Base-by-base conservation (phyloP, 2,888 invertebrate species). In the Cistogaster globosa region DNA sequence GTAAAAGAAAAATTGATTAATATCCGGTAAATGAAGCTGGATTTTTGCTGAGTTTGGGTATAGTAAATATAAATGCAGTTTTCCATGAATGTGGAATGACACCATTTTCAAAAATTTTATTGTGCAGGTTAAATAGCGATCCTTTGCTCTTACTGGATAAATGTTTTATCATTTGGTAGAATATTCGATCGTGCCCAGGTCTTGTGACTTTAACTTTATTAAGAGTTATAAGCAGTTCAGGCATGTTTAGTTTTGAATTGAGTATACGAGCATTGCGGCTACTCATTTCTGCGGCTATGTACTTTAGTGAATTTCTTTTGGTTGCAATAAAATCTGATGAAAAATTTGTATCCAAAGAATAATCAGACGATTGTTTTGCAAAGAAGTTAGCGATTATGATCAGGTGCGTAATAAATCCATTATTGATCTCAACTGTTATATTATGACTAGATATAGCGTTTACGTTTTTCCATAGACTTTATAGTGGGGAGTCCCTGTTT, bases 201-300 rank as follows among this genome's bases (percentile, higher is more conserved):
- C 26, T 42, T 8, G 58, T 58, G 12, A 22, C 53, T 69, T 69
- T 69, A 12, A 42, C 71, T 45, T 58, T 71, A 12, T 42, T 58
- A 14, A 68, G 9, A 48, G 22, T 16, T 14, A 16, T 12, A 16
- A 22, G 8, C 16, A 63, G 42, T 63, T 63, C 45, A 12, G 18
- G 20, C 7, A 36, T 62, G 0, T 14, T 62, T 5, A 62, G 20
- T n/a, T 18, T 20, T 20, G 38, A 20, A 42, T 62, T 42, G 22
- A 62, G 38, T 18, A 16, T n/a, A 42, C 16, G 38, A 9, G 62
- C 20, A 20, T 62, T n/a, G 18, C 12, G 18, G 60, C 38, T 60
- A n/a, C 4, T 18, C 6, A 4, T 36, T 32, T n/a, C 11, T 6
- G n/a, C 38, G 36, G 32, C 2, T 16, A 18, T 60, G 55, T 22